A percentile compares a stretch with the other conserved stretches of the same genome.
Evolutionary conservation across 2,113 vertebrate species (phyloP).

Genomic region (Pterocles gutturalis): DNA sequence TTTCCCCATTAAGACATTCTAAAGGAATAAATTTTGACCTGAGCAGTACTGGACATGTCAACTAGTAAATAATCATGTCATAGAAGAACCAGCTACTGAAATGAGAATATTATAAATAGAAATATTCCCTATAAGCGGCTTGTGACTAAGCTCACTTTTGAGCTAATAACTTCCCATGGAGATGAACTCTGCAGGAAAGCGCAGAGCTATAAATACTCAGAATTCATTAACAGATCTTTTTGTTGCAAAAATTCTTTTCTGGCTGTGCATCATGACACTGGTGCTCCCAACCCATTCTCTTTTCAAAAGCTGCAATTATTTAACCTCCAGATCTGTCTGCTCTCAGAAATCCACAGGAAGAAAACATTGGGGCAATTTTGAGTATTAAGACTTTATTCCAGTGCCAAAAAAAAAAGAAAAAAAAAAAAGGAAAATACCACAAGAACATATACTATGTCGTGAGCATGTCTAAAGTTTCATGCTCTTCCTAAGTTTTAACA

Average conservation of each 20-base stretch:
- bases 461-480: neutral
- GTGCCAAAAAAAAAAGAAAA: neutral
- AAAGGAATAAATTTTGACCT: neutral
- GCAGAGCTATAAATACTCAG: conserved; percentile 65
- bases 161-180: conserved; percentile 67
- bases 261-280: conserved; percentile 48
- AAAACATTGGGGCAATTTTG: conserved; percentile 38
- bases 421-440: neutral
- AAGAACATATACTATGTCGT: neutral
- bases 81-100: neutral
- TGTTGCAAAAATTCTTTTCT: conserved; percentile 58
- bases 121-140: conserved; percentile 43
- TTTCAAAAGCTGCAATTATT: conserved; percentile 62
- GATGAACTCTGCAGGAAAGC: conserved; percentile 60
- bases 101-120: conserved; percentile 57
- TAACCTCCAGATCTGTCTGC: neutral
- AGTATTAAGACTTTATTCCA: neutral
- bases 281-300: conserved; percentile 13
- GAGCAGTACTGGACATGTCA: neutral
- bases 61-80: neutral
- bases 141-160: conserved; percentile 70
- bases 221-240: conserved; percentile 70
- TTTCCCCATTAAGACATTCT: neutral
- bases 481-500: neutral
- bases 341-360: conserved; percentile 47